Percentiles rank a stretch among this genome's conserved stretches.
phyloP scores from a whole-genome alignment of 1,140 invertebrate species.

The Trialeurodes vaporariorum region DNA sequence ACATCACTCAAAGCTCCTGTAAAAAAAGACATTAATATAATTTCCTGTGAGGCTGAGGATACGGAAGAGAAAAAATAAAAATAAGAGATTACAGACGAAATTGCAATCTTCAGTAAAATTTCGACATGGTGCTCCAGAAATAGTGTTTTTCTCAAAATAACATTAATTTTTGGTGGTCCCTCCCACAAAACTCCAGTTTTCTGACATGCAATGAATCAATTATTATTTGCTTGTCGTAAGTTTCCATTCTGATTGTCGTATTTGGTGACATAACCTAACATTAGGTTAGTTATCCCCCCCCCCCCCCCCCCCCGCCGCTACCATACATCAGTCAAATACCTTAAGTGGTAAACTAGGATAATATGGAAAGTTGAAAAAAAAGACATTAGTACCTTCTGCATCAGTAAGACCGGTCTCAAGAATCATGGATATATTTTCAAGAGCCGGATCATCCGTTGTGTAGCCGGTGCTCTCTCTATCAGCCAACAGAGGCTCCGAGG shows the following conservation, averaged over 20 bases:
- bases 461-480: slow-evolving; percentile 60
- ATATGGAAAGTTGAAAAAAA: no score
- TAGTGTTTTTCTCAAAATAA: background rate
- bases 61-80: background rate
- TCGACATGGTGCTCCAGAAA: background rate
- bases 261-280: no score
- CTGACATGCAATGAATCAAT: no score
- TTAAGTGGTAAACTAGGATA: no score
- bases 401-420: slow-evolving; percentile 77
- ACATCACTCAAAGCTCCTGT: slow-evolving; percentile 64
- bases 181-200: no score
- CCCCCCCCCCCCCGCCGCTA: no score
- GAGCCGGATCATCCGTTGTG: slow-evolving; percentile 65
- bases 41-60: background rate
- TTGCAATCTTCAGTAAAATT: background rate
- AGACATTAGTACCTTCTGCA: slow-evolving; percentile 70
- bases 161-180: no score
- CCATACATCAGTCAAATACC: no score
- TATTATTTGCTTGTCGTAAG: no score
- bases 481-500: slow-evolving; percentile 40
- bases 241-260: no score
- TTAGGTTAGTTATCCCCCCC: no score
- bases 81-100: background rate
- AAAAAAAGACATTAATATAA: slow-evolving; percentile 11
- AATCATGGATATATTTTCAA: slow-evolving; percentile 69